phyloP scores from a whole-genome alignment of 2,888 invertebrate species.

The Metalampra italica region DNA sequence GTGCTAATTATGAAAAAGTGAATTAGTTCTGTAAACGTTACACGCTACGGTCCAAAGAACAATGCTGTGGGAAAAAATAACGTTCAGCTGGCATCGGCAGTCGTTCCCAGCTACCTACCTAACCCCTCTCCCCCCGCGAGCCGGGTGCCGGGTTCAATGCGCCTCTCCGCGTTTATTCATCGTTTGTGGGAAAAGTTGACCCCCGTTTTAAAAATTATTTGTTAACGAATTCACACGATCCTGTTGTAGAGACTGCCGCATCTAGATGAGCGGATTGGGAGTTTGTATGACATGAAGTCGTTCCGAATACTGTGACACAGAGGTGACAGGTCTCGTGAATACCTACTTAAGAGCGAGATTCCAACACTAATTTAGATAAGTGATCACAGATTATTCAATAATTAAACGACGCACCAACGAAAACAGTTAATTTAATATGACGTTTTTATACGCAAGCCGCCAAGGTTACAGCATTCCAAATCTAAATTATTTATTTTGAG shows the following conservation, averaged over 20 bases:
- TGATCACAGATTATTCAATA: constrained; percentile 16
- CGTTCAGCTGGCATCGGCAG: constrained; percentile 78
- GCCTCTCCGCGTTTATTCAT: constrained; percentile 78
- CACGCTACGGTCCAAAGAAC: constrained; percentile 74
- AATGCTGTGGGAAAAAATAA: constrained; percentile 80
- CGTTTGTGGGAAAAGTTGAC: constrained; percentile 79
- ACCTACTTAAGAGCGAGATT: not conserved
- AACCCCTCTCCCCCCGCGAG: constrained; percentile 68
- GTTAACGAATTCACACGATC: constrained; percentile 76
- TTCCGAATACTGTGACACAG: not conserved
- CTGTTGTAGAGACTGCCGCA: constrained; percentile 53
- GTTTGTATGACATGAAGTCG: constrained; percentile 1
- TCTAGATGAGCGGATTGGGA: constrained; percentile 39
- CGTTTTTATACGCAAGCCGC: constrained; percentile 46
- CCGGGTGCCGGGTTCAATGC: constrained; percentile 76
- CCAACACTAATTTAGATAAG: not conserved
- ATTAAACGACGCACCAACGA: constrained; percentile 26
- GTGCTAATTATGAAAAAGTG: constrained; percentile 46
- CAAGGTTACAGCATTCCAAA: constrained; percentile 62
- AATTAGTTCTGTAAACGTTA: constrained; percentile 46
- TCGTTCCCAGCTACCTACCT: constrained; percentile 77
- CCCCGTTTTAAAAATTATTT: constrained; percentile 71
- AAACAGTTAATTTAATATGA: constrained; percentile 19
- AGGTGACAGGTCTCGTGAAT: not conserved
- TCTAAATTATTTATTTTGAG: constrained; percentile 61